Evolutionary conservation across 2,797 vertebrate species (phyloP).

Genomic region (Mus minutoides): DNA sequence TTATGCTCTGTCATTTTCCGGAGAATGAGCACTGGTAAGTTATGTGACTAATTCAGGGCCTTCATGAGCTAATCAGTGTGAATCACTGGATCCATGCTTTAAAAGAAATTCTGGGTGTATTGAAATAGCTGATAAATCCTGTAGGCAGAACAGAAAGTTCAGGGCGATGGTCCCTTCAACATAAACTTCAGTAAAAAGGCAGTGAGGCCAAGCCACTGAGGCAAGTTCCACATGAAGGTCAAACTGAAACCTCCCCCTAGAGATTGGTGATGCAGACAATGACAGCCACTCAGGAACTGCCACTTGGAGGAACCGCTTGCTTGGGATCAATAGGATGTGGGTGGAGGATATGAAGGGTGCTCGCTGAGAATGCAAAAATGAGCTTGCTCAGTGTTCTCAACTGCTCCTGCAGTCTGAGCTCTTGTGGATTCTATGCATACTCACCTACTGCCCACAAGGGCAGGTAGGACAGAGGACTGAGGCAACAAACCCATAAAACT

Average conservation of each 20-base stretch:
- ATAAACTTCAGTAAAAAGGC: not conserved
- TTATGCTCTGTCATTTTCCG: not conserved
- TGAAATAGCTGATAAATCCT: not conserved
- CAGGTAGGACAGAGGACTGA: not conserved
- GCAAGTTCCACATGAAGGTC: too few relatives aligned
- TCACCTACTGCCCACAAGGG: not conserved
- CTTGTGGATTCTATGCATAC: too few relatives aligned
- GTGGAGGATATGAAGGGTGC: not conserved
- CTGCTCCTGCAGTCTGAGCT: not conserved
- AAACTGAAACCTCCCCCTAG: not conserved
- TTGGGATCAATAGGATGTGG: not conserved
- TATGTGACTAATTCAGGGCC: not conserved
- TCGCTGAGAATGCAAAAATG: fast-evolving
- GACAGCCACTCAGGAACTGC: not conserved
- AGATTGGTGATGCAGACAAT: not conserved
- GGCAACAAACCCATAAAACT: not conserved
- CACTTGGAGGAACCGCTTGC: not conserved
- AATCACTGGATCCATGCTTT: not conserved
- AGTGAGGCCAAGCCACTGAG: not conserved
- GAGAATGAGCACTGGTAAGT: not conserved
- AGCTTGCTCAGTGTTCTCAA: not conserved
- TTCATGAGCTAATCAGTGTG: not conserved
- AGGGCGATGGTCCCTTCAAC: not conserved
- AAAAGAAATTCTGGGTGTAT: not conserved
- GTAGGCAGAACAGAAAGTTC: not conserved